Conservation (phyloP, 1,140 invertebrate genomes). For the Thereuonema tuberculata region DNA sequence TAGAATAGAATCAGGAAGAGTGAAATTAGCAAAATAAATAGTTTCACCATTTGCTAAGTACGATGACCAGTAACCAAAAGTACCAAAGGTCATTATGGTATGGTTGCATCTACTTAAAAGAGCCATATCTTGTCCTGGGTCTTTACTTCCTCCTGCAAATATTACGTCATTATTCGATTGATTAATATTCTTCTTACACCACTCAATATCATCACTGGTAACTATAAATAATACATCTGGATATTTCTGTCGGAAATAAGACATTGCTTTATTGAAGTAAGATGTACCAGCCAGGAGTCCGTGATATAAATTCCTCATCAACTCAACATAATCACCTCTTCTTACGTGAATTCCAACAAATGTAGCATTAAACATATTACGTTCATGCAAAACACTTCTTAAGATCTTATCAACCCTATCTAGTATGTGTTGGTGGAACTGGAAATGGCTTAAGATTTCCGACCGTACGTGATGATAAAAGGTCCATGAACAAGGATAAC, state of each 20-base stretch:
- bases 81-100: slow-evolving; percentile 28
- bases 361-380: not conserved
- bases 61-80: slow-evolving; percentile 31
- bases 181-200: slow-evolving; percentile 35
- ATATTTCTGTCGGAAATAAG: slow-evolving; percentile 39
- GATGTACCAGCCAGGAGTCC: slow-evolving; percentile 16
- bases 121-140: slow-evolving; percentile 25
- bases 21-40: slow-evolving; percentile 23
- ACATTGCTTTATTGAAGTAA: slow-evolving; percentile 43
- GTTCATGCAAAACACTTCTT: not conserved
- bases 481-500: slow-evolving; percentile 14
- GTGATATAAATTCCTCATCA: slow-evolving; percentile 31
- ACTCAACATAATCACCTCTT: slow-evolving; percentile 42
- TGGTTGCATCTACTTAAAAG: slow-evolving; percentile 26
- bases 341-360: slow-evolving; percentile 45
- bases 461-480: slow-evolving; percentile 14
- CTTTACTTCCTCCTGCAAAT: slow-evolving; percentile 33
- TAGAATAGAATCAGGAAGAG: not conserved
- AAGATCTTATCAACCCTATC: not conserved
- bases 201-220: slow-evolving; percentile 45
- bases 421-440: not conserved
- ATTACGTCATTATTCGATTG: slow-evolving; percentile 31
- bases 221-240: slow-evolving; percentile 38
- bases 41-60: slow-evolving; percentile 26
- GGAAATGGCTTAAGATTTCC: slow-evolving; percentile 1